phyloP scores from a whole-genome alignment of 1,140 invertebrate genomes.

The Grapholita molesta region DNA sequence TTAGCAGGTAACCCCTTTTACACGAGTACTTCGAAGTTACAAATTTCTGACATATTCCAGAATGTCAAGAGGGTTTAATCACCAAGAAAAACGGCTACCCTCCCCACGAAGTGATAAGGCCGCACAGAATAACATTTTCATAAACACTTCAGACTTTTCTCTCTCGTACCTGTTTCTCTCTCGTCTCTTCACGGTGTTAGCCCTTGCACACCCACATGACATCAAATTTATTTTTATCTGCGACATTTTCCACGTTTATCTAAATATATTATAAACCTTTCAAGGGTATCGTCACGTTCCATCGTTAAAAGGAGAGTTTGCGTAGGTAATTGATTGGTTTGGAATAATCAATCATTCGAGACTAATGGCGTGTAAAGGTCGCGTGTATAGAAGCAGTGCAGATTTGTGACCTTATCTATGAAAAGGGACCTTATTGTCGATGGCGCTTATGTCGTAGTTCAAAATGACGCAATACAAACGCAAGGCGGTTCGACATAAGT shows the following conservation, averaged over 20 bases:
- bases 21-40: not conserved
- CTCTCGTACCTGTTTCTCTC: not conserved
- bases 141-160: not conserved
- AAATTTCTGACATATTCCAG: slow-evolving; percentile 6
- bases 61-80: slow-evolving; percentile 14
- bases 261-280: not conserved
- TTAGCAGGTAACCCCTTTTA: not conserved
- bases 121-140: not conserved
- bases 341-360: not conserved
- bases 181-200: not conserved
- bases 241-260: slow-evolving; percentile 5
- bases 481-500: too few relatives aligned
- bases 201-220: not conserved
- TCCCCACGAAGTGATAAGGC: not conserved
- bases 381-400: not conserved
- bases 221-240: slow-evolving; percentile 3
- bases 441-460: too few relatives aligned
- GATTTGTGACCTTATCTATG: too few relatives aligned
- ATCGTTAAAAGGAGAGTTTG: not conserved
- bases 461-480: too few relatives aligned
- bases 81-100: slow-evolving; percentile 9
- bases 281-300: not conserved
- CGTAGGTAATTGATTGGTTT: not conserved
- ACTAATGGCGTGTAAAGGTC: slow-evolving; percentile 3
- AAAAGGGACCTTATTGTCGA: too few relatives aligned